Evolutionary conservation across 2,797 vertebrate species (phyloP).

Genomic region (Myioborus miniatus): DNA sequence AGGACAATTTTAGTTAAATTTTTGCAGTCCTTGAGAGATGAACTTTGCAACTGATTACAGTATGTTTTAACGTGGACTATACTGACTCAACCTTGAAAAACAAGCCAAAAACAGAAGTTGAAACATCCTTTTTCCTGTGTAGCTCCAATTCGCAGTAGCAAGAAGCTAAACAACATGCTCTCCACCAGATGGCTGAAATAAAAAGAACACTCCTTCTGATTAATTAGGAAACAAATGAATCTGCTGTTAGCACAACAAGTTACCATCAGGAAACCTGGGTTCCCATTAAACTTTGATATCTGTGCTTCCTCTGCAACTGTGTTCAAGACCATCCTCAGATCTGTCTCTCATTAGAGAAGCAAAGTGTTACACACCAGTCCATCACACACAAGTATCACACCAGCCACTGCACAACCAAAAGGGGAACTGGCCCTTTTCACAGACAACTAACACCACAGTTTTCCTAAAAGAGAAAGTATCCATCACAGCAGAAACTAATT

Average conservation of each 20-base stretch:
- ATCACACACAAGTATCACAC: background rate
- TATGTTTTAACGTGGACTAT: slow-evolving; percentile 19
- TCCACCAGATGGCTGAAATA: slow-evolving; percentile 74
- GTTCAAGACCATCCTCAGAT: background rate
- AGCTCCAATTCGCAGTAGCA: slow-evolving; percentile 65
- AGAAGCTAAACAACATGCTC: slow-evolving; percentile 73
- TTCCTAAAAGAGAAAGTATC: background rate
- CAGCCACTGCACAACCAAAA: background rate
- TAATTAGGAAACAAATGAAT: slow-evolving; percentile 76
- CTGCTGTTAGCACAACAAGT: slow-evolving; percentile 74
- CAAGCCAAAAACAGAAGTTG: slow-evolving; percentile 68
- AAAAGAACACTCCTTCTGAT: slow-evolving; percentile 73
- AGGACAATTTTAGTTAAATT: background rate
- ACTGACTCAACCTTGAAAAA: slow-evolving; percentile 58
- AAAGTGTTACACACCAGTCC: background rate
- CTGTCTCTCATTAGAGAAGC: background rate
- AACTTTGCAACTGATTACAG: slow-evolving; percentile 20
- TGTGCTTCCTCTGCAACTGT: background rate
- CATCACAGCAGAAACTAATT: background rate
- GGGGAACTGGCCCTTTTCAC: background rate
- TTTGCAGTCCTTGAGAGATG: background rate
- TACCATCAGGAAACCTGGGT: slow-evolving; percentile 55
- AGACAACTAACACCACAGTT: background rate
- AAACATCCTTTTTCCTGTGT: slow-evolving; percentile 69
- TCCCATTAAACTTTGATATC: slow-evolving; percentile 28